These are phyloP conservation scores for Ptilorrhoa leucosticta DNA, from an alignment of 2,113 vertebrate genomes.

Conservation along the genomic window DNA sequence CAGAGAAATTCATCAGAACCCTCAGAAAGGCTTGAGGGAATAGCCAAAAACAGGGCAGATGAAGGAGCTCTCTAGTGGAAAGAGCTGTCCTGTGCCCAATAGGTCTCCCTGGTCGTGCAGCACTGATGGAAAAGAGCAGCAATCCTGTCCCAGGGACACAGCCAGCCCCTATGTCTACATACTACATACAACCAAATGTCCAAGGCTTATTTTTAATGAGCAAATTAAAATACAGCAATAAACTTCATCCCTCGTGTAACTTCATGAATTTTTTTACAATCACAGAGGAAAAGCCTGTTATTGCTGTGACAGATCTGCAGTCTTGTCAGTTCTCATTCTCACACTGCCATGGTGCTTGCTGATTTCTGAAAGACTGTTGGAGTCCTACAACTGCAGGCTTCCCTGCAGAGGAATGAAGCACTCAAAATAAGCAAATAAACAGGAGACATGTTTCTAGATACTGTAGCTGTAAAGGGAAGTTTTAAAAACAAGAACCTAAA, in stretches of 20 bases:
- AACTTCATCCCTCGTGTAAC: rapidly evolving
- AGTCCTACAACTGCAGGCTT: neutral
- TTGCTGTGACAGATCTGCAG: neutral
- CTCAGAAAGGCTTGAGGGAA: neutral
- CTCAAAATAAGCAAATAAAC: neutral
- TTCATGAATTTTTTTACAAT: neutral
- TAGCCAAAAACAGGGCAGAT: neutral
- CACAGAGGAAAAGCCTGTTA: neutral
- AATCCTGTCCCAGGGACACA: neutral
- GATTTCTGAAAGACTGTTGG: neutral
- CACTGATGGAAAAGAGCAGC: neutral
- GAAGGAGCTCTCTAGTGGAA: neutral
- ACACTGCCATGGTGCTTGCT: neutral
- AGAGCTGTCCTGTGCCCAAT: neutral
- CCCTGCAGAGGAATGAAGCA: neutral
- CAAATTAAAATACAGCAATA: neutral
- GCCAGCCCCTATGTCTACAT: neutral
- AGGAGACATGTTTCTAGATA: neutral
- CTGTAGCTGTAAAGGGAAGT: neutral
- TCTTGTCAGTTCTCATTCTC: neutral
- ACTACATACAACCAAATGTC: neutral
- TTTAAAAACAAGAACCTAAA: neutral
- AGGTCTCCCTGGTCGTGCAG: neutral
- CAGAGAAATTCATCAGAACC: neutral
- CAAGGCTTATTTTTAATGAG: neutral